Evolutionary conservation across 2,797 vertebrate species (phyloP), one percentile per base, ranked within the genome.

Genomic region (Gastrophryne carolinensis): DNA sequence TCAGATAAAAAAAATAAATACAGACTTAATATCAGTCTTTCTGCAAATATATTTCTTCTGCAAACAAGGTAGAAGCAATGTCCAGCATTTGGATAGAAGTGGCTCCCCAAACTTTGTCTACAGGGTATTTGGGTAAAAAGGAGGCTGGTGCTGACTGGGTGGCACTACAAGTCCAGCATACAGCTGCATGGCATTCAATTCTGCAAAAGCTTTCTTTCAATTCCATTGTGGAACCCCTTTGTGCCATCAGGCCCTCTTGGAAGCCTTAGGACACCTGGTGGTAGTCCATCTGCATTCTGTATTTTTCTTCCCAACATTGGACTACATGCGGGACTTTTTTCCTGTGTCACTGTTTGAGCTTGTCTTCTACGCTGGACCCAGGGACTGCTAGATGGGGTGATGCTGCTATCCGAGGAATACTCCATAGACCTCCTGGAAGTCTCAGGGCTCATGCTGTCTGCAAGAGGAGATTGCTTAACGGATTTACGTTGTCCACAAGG

Each of bases 331-430:
- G 96, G 96, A 50, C 95, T 98, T 85, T 90, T 97, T 87, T 98
- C 95, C 83, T 93, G 94, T 0, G 91, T 92, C 0, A 91, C 90
- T 79, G 93, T 85, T 64, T 89, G 89, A 0, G 87, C 95, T 81
- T 96, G 97, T 79, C 92, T 89, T 61, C 98, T 91, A 13, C 97
- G 91, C 79, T 94, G 98, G 0, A 98, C 95, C 98, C 98, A 99
- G 0, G 97, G 98, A 78, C 98, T 98, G 17, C 95, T 92, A 0
- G 92, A 98, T 1, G 98, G 97, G 0, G 98, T 98, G 78, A 91
- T 82, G 71, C 97, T 98, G 83, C 97, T 98, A 80, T 99, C 98
- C 0, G 96, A 98, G n/a, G 97, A 99, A 82, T 97, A 97, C 88
- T 98, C 98, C 1, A 82, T 89, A 82, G 90, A 91, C 62, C 92